Conservation (phyloP, 64 coral and sea anemone species). For the Dendronephthya gigantea region DNA sequence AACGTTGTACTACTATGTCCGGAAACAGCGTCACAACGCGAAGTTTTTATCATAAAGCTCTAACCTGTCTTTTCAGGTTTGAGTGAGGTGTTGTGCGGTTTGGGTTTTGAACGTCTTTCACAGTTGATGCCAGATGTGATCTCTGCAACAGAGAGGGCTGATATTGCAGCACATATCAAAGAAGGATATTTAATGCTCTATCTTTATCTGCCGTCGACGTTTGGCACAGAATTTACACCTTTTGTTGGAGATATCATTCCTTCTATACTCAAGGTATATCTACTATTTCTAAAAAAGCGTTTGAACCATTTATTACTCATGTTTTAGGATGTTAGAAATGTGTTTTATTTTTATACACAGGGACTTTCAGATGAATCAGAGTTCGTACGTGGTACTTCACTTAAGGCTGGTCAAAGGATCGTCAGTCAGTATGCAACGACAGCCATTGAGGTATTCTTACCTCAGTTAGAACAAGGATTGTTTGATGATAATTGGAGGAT, state of each 20-base stretch:
- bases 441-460: conserved; percentile 78
- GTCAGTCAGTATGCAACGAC: conserved; percentile 80
- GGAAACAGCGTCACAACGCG: no score
- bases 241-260: conserved; percentile 77
- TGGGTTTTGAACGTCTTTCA: conserved; percentile 62
- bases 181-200: conserved; percentile 97
- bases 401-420: conserved; percentile 82
- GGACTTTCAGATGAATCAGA: conserved; percentile 91
- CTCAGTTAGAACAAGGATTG: conserved; percentile 70
- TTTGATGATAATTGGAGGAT: conserved; percentile 99
- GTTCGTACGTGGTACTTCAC: conserved; percentile 78
- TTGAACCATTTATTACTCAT: no score
- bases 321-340: no score
- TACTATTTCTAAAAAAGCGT: no score
- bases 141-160: conserved; percentile 59
- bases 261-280: conserved; percentile 70
- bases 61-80: conserved; percentile 36
- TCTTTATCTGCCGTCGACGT: conserved; percentile 75
- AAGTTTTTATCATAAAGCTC: no score
- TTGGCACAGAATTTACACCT: conserved; percentile 66
- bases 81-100: conserved; percentile 78
- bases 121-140: conserved; percentile 95
- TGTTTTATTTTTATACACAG: conserved; percentile 18
- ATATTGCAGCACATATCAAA: conserved; percentile 66
- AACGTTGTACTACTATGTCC: no score